Conservation (phyloP, 2,797 vertebrate species). For the Halcyon leucocephala region DNA sequence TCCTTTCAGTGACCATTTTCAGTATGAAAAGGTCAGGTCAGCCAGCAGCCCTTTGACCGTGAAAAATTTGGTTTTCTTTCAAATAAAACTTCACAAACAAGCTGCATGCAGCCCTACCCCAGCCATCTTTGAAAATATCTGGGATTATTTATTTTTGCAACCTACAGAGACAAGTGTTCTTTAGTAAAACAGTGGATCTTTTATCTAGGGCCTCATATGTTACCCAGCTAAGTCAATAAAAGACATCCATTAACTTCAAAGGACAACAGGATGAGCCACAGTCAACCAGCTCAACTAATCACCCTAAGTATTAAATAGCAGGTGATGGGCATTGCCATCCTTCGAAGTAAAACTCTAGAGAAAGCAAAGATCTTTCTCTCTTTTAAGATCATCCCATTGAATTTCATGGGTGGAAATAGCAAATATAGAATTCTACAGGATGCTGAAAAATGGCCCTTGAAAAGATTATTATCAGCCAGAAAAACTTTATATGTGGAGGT, state of each 20-base stretch:
- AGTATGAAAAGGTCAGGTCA: constrained; percentile 24
- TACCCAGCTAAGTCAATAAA: neutral
- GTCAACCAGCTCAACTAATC: neutral
- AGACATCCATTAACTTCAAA: neutral
- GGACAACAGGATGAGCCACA: neutral
- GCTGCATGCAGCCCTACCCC: neutral
- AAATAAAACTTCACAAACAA: neutral
- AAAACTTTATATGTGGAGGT: neutral
- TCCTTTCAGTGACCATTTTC: neutral
- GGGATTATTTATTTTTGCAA: constrained; percentile 9
- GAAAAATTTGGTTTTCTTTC: neutral
- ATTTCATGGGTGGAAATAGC: neutral
- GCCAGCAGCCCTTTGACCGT: neutral
- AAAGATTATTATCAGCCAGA: neutral
- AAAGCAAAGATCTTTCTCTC: neutral
- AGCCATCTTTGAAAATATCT: neutral
- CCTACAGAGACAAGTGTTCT: neutral
- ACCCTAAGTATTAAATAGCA: neutral
- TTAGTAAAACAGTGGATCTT: neutral
- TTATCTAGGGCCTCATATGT: neutral
- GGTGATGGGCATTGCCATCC: neutral
- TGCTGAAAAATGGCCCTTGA: neutral
- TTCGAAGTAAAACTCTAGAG: neutral
- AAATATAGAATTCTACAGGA: neutral
- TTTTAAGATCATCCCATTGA: neutral